Conservation (phyloP, 1,140 invertebrate genomes). For the Rhizoglyphus robini region DNA sequence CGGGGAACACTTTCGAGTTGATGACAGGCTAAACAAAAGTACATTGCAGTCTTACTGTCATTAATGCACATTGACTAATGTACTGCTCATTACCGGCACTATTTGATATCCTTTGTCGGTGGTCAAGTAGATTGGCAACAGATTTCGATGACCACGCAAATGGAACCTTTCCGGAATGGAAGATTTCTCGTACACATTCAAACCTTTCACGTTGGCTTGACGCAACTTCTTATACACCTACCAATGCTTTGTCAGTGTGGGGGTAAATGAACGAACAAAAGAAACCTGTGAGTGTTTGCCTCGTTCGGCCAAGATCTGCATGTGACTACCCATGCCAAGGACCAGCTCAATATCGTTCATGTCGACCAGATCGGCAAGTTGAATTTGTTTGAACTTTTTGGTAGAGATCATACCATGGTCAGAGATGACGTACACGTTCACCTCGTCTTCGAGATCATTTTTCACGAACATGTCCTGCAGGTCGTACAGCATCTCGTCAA, state of each 20-base stretch:
- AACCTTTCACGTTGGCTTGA: slow-evolving; percentile 35
- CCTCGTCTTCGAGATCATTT: slow-evolving; percentile 27
- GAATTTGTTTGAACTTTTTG: slow-evolving; percentile 24
- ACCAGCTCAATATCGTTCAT: slow-evolving; percentile 24
- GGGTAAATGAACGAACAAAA: not conserved
- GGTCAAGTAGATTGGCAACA: slow-evolving; percentile 44
- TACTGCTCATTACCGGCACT: slow-evolving; percentile 24
- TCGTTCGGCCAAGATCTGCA: slow-evolving; percentile 42
- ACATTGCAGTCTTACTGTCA: not conserved
- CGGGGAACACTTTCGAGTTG: slow-evolving; percentile 11
- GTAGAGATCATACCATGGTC: slow-evolving; percentile 57
- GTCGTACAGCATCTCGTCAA: slow-evolving; percentile 29
- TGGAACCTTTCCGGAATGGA: slow-evolving; percentile 45
- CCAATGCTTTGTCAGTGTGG: too few species aligned
- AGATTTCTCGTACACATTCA: slow-evolving; percentile 43
- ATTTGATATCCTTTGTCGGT: slow-evolving; percentile 41
- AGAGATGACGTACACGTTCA: slow-evolving; percentile 41
- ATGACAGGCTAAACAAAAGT: slow-evolving; percentile 4
- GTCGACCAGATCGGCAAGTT: slow-evolving; percentile 23
- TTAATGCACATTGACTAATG: too few species aligned
- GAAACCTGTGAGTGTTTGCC: slow-evolving; percentile 36
- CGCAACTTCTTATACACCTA: slow-evolving; percentile 40
- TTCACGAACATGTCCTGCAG: slow-evolving; percentile 28
- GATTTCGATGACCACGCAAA: slow-evolving; percentile 43
- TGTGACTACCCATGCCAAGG: slow-evolving; percentile 31